Evolutionary conservation across 2,113 vertebrate species (phyloP).

Genomic region (Illadopsis cleaveri): DNA sequence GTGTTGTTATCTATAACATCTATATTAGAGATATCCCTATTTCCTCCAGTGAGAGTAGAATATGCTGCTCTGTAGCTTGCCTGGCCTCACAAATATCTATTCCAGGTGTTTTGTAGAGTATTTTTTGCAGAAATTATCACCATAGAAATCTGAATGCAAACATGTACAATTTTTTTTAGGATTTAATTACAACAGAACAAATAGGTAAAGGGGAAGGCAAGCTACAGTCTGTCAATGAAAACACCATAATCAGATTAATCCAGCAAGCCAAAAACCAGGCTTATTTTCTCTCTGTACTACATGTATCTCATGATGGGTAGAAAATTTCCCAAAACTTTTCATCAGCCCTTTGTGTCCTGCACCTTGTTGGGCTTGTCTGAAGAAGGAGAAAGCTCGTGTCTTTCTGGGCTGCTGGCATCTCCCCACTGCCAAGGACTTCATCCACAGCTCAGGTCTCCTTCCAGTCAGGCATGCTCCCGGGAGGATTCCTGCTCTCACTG

Average conservation of each 20-base stretch:
- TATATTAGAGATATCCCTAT: accelerated
- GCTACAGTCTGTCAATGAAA: not conserved
- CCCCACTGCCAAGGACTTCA: not conserved
- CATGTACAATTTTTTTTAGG: accelerated
- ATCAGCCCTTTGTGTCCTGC: not conserved
- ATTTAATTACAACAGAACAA: not conserved
- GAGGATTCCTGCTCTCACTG: not conserved
- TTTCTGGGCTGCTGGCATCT: not conserved
- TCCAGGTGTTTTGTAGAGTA: not conserved
- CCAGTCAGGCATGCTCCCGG: not conserved
- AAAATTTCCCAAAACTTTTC: not conserved
- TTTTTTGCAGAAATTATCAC: not conserved
- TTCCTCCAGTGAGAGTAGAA: not conserved
- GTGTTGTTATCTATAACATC: not conserved
- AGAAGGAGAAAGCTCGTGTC: not conserved
- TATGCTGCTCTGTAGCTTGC: not conserved
- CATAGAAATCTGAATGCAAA: not conserved
- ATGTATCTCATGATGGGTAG: not conserved
- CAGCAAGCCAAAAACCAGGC: not conserved
- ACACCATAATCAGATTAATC: not conserved
- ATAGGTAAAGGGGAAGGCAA: not conserved
- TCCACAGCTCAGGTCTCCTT: not conserved
- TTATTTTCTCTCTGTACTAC: not conserved
- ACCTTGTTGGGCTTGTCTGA: not conserved
- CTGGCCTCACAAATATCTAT: not conserved